Base-by-base conservation (phyloP, 2,113 vertebrate species). In the Elachura formosa region DNA sequence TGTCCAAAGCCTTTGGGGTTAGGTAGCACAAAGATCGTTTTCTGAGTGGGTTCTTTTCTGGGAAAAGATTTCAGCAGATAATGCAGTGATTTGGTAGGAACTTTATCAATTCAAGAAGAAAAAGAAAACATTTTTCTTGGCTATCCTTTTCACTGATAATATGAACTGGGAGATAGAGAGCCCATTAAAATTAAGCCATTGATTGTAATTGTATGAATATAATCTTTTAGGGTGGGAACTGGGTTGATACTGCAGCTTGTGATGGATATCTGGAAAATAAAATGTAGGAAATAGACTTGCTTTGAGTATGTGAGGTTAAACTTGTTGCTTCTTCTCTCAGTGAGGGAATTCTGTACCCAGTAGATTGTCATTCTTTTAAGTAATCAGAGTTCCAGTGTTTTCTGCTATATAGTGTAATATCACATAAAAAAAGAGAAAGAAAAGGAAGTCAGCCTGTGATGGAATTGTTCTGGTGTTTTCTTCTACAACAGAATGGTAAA, bases 401-500 rank as follows among this genome's bases (percentile, higher is more conserved):
- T 96, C 59, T 85, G 15, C 29, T 16, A 8, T 36, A 12, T 11
- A 77, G 25, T 64, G 18, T 26, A 55, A 48, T 63, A 33, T 1
- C 40, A 64, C 67, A 63, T 43, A 82, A 85, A 88, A 56, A 48
- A 86, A 83, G 45, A 86, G 67, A 61, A 88, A 90, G 55, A 55
- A 90, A 86, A 88, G 93, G 84, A 94, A 93, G 64, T 22, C 45
- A 51, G 24, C 15, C 71, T 61, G 34, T 64, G 52, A 28, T 93
- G 79, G 82, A 93, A 96, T 96, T 95, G 75, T 94, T 95, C 85
- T 88, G 55, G 28, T 90, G 67, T 94, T 94, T 95, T 93, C 79
- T 96, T 84, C 55, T 51, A 41, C 59, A 94, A 74, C 87, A 88
- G 82, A 88, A 88, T 77, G 48, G 87, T 69, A 91, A 92, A 96